Evolutionary conservation across 2,888 invertebrate genomes (phyloP), one percentile per base, ranked within the genome.

Genomic region (Ophion obscuratus): DNA sequence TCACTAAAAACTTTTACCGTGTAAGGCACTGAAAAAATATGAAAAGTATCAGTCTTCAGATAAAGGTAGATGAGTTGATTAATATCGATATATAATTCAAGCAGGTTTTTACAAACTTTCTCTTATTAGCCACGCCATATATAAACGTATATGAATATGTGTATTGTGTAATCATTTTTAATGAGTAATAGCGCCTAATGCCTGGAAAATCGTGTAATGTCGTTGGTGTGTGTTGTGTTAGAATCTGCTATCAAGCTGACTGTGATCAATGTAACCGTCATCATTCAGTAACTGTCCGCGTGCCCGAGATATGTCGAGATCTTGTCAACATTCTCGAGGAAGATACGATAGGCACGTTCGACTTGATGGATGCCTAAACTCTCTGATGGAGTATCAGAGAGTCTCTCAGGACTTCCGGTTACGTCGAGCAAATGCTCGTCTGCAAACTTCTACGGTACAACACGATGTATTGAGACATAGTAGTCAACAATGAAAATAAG

Each of bases 291-390:
- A 75, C 89, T 89, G 88, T 88, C 88, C 78, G 83, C 81, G 85
- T 89, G 87, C 81, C 89, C 92, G 81, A 91, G 89, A 90, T 90
- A 91, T 83, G 90, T 88, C 84, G 91, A 89, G 85, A 92, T 88
- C 87, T 89, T 91, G 81, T 89, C 89, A 88, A 91, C 85, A 87
- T 88, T 91, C 85, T 91, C 89, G 88, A 87, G 88, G 89, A 91
- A 91, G 88, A 91, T 87, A 87, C 87, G 89, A 75, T 88, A 90
- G 80, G 87, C 88, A 86, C 88, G 88, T 70, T 89, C 73, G 71
- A 85, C 44, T 71, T 83, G 53, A 64, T 62, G 47, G 47, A 47
- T 47, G 47, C 47, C 47, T 14, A 14, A 47, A 47, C 47, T 78
- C 70, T 44, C 47, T 36, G 70, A 62, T 79, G 76, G 81, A 47